phyloP scores from a whole-genome alignment of 2,113 vertebrate species.

The Mus pahari region DNA sequence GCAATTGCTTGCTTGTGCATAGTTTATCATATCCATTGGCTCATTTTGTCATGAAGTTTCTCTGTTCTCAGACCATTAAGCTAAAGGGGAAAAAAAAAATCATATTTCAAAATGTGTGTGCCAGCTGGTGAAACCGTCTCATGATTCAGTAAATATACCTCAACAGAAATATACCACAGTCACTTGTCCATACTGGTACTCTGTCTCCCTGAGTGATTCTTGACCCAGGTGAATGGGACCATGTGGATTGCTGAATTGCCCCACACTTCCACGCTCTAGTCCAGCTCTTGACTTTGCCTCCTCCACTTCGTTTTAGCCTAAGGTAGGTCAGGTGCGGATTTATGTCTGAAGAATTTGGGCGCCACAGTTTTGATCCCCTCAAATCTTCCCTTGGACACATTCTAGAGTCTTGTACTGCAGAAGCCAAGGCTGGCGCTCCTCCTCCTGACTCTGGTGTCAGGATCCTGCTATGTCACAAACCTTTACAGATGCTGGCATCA shows the following conservation, averaged over 20 bases:
- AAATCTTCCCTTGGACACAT: not conserved
- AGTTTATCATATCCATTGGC: slow-evolving; percentile 53
- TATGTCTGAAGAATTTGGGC: not conserved
- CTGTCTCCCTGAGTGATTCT: not conserved
- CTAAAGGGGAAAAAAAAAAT: slow-evolving; percentile 13
- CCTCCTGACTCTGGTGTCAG: not conserved
- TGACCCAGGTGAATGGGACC: not conserved
- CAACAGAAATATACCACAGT: not conserved
- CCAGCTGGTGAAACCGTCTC: slow-evolving; percentile 2
- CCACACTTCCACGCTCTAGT: not conserved
- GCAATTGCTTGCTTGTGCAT: slow-evolving; percentile 15
- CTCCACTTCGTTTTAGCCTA: not conserved
- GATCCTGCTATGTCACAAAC: not conserved
- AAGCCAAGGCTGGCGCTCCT: not conserved
- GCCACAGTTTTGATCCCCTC: not conserved
- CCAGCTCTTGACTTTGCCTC: not conserved
- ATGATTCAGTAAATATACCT: slow-evolving; percentile 34
- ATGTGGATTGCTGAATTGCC: not conserved
- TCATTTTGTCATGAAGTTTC: slow-evolving; percentile 63
- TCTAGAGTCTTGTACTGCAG: not conserved
- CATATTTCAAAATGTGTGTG: slow-evolving; percentile 50
- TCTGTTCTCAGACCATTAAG: slow-evolving; percentile 38
- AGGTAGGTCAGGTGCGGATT: not conserved
- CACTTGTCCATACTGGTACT: not conserved
- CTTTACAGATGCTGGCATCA: not conserved